Base-by-base conservation (phyloP, 2,113 vertebrate genomes). In the Elachura formosa region DNA sequence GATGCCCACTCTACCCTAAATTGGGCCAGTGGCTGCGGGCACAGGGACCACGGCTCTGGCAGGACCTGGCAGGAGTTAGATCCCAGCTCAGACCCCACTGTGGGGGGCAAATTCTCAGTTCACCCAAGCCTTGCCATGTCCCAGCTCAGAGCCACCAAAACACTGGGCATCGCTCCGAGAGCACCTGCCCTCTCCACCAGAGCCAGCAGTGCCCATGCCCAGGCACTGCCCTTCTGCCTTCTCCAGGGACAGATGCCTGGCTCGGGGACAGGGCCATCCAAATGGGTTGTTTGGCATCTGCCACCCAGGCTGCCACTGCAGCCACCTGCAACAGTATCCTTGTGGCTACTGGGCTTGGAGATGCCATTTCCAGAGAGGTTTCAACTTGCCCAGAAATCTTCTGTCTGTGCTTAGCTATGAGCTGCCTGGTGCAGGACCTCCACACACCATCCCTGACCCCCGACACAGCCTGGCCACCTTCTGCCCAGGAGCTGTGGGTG, bases 131-230 rank as follows among this genome's bases (percentile, higher is more conserved):
- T 19, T 28, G 22, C 23, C 3, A 0, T 10, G 41, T 11, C 63
- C 45, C 0, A 0, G 34, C 46, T 86, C 61, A 14, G 80, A 55
- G 63, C 41, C 64, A 34, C 51, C 40, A 22, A 49, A 82, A 82
- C 0, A 0, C 58, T 1, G 1, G 20, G 33, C 24, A 31, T 11
- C 68, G 15, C 59, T 48, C 33, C 0, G 2, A 45, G 38, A 66
- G n/a, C 72, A 17, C 5, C 43, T 62, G 63, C 17, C n/a, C 14
- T 1, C 4, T 51, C 38, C 5, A 17, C 2, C 1, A 0, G 34
- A 59, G 74, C 87, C 66, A 33, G 36, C 66, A 31, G n/a, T 3
- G 5, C 36, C 63, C 6, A 0, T 48, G 77, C 23, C 81, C 69
- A 51, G 62, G 38, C 4, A 0, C 49, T 84, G 46, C 66, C 43